Evolutionary conservation across 2,888 invertebrate species (phyloP).

Genomic region (Heteropelma amictum): DNA sequence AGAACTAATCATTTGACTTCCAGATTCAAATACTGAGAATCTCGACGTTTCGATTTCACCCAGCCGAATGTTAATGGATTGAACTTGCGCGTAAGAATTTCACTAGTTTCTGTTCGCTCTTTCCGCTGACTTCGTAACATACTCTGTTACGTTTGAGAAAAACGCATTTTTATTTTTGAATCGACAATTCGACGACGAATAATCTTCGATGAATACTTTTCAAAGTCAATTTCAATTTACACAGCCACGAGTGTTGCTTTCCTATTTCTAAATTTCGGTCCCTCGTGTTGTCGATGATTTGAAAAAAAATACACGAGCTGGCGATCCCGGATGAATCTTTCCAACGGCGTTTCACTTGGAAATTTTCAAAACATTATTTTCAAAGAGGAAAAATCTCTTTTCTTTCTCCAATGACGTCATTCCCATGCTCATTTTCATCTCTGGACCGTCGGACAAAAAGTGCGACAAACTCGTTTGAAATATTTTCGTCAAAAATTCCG

Average conservation of each 20-base stretch:
- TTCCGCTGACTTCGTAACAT: constrained; percentile 59
- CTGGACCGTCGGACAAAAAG: no score
- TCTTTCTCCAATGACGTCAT: no score
- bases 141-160: not conserved
- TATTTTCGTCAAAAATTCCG: no score
- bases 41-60: constrained; percentile 66
- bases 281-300: no score
- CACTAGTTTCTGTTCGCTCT: constrained; percentile 63
- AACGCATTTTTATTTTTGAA: no score
- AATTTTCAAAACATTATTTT: constrained; percentile 5
- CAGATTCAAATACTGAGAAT: constrained; percentile 42
- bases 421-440: not conserved
- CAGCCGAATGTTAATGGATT: not conserved
- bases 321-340: constrained; percentile 6
- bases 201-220: no score
- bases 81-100: constrained; percentile 47
- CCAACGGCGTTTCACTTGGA: constrained; percentile 14
- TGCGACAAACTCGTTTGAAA: no score
- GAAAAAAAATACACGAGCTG: no score
- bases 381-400: constrained; percentile 25
- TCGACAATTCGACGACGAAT: no score
- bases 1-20: constrained; percentile 26
- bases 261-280: no score
- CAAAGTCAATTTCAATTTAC: no score
- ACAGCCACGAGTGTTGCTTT: not conserved